Base-by-base conservation (phyloP, 1,140 invertebrate genomes). In the Aplysia californica region DNA sequence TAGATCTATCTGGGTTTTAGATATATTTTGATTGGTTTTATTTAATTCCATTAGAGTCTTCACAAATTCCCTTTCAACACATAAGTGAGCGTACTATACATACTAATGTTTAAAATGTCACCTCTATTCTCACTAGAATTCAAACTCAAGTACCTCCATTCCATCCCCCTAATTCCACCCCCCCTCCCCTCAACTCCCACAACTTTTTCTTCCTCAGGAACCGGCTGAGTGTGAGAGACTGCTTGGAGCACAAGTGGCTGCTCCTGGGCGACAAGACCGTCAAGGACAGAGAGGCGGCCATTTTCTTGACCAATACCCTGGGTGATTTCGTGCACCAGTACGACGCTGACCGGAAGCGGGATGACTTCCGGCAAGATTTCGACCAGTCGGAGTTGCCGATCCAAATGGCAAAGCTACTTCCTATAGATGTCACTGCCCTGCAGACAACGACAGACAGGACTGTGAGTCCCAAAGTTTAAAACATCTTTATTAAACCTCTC, bases 161-260 rank as follows among this genome's bases (percentile, higher is more conserved):
- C 55, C 20, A 65, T 33, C 65, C 20, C 31, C 44, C 26, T 66
- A 68, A 68, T 56, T 71, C 10, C 68, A 33, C 68, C 3, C 33
- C n/a, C 31, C 38, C 38, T 50, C 29, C 56, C 21, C 67, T 59
- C 73, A 70, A 75, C 39, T 69, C 55, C 56, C n/a, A n/a, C n/a
- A 72, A 68, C 72, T 82, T 77, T 83, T 84, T 85, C 77, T 82
- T 74, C 91, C 92, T 65, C 82, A 97, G 96, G 80, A 98, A 98
- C 92, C 92, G 98, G 86, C 96, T 97, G 68, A 93, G 94, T 58
- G 93, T 95, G 0, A 97, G 98, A 84, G 97, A 99, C 89, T 97
- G 96, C 84, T 93, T 96, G 83, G 96, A 99, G 86, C 96, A 99
- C 89, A 94, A 96, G 87, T 99, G 98, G 97, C 90, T 99, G 23